Conservation (phyloP, 2,797 vertebrate species). For the Oophaga sylvatica region DNA sequence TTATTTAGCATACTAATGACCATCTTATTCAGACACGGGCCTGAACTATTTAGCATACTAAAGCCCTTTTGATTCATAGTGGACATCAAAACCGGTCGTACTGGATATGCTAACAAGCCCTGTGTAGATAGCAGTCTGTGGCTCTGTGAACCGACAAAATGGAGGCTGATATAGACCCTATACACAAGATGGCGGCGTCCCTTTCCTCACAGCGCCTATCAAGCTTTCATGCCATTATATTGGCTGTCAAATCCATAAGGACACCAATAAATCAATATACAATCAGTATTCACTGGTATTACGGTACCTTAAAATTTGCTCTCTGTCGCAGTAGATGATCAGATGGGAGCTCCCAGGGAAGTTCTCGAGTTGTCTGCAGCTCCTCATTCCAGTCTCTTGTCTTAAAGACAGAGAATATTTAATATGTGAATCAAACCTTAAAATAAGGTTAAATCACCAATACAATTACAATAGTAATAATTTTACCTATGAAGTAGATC, state of each 20-base stretch:
- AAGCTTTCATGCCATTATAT: neutral
- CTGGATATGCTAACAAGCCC: no score
- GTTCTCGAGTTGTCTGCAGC: slow-evolving; percentile 85
- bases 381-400: slow-evolving; percentile 89
- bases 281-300: neutral
- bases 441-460: neutral
- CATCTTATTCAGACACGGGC: no score
- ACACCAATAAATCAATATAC: neutral
- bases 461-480: neutral
- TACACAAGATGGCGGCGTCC: no score
- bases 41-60: no score
- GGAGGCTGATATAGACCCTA: no score
- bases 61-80: no score
- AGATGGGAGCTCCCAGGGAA: slow-evolving; percentile 81
- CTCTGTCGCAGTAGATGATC: slow-evolving; percentile 82
- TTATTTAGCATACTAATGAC: no score
- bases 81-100: no score
- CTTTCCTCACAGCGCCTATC: neutral
- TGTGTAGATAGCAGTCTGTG: no score
- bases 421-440: neutral
- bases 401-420: slow-evolving; percentile 64
- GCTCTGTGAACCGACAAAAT: no score
- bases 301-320: slow-evolving; percentile 82
- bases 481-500: no score
- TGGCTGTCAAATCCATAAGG: neutral